phyloP scores from a whole-genome alignment of 2,113 vertebrate species.

The Chaetorhynchus papuensis region DNA sequence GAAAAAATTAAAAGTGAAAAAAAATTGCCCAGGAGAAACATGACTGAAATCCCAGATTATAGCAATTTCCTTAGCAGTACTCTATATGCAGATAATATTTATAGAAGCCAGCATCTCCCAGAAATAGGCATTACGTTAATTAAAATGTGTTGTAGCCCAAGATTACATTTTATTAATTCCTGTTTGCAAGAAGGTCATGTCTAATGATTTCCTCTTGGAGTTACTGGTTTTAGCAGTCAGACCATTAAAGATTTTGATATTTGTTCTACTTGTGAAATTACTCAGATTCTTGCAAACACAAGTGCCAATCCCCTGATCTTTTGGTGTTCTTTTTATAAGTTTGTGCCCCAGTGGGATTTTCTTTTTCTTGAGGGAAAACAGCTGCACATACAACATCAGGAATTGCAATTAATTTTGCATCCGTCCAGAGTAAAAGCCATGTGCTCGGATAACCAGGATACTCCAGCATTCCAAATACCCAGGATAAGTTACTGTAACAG shows the following conservation, averaged over 20 bases:
- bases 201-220: constrained; percentile 15
- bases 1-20: background rate
- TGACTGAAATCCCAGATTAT: background rate
- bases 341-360: background rate
- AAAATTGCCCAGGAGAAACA: background rate
- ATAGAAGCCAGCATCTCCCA: background rate
- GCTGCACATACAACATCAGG: background rate
- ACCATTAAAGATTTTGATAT: background rate
- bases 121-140: background rate
- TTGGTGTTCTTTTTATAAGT: background rate
- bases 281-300: background rate
- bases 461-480: background rate
- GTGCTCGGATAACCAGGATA: background rate
- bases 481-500: background rate
- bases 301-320: background rate
- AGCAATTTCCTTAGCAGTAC: background rate
- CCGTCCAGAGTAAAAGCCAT: background rate
- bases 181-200: constrained; percentile 5
- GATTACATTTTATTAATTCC: constrained; percentile 12
- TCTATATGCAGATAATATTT: background rate
- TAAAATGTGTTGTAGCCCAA: background rate
- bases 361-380: background rate
- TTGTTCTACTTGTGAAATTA: background rate
- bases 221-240: background rate
- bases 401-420: background rate